These are phyloP conservation scores for Cephalotes varians DNA, from an alignment of 2,888 invertebrate genomes.

Conservation along the genomic window DNA sequence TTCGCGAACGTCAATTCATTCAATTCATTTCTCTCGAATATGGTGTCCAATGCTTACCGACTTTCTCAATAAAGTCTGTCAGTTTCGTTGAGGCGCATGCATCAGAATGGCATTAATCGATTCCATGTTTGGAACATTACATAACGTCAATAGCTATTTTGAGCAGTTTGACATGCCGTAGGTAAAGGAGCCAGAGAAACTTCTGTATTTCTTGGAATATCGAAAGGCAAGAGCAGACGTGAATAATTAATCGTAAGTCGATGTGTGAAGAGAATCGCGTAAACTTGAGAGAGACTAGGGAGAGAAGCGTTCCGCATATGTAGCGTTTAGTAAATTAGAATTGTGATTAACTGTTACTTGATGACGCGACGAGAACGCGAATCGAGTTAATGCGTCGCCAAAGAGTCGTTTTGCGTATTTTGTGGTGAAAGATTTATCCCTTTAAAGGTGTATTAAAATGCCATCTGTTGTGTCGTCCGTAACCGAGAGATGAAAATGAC, in stretches of 20 bases:
- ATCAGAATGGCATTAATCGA: conserved; percentile 33
- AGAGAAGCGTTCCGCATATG: background rate
- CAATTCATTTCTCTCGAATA: background rate
- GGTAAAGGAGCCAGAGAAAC: conserved; percentile 34
- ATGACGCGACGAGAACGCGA: background rate
- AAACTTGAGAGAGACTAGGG: background rate
- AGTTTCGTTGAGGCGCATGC: conserved; percentile 7
- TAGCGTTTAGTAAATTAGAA: conserved; percentile 44
- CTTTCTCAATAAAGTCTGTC: conserved; percentile 39
- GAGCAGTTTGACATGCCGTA: background rate
- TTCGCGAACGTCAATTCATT: conserved; percentile 13
- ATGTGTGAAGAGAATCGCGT: conserved; percentile 18
- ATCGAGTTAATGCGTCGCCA: background rate
- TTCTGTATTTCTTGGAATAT: conserved; percentile 43
- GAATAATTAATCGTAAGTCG: conserved; percentile 43
- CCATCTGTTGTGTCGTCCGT: conserved; percentile 20
- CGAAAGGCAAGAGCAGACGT: conserved; percentile 19
- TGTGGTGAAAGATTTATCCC: background rate
- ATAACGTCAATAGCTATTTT: conserved; percentile 37
- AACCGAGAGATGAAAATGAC: conserved; percentile 29
- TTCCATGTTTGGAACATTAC: conserved; percentile 26
- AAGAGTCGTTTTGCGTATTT: background rate
- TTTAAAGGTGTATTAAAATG: conserved; percentile 33
- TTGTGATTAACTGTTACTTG: background rate
- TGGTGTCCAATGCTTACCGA: background rate